Percentiles rank a stretch among this genome's conserved stretches.
phyloP scores from a whole-genome alignment of 2,113 vertebrate genomes.

The Lepisosteus oculatus region DNA sequence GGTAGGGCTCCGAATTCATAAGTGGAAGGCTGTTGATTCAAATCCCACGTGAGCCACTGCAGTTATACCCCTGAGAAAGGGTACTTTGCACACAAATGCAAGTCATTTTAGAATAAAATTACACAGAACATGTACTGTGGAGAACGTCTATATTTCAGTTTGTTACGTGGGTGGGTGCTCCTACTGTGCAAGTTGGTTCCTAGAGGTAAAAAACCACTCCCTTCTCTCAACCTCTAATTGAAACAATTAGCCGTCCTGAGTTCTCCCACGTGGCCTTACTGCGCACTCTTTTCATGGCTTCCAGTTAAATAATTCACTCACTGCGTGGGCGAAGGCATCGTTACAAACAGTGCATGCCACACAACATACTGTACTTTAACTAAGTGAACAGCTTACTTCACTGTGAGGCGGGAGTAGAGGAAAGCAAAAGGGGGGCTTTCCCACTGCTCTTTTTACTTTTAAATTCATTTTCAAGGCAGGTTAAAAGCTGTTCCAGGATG shows the following conservation, averaged over 20 bases:
- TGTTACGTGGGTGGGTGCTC: too few species aligned
- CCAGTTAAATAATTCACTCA: slow-evolving; percentile 10
- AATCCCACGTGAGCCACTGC: too few species aligned
- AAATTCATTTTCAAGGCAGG: slow-evolving; percentile 3
- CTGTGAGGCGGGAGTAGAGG: neutral
- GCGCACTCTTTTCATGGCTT: neutral
- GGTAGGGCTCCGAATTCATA: too few species aligned
- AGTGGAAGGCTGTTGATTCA: too few species aligned
- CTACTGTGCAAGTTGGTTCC: too few species aligned
- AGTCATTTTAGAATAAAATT: too few species aligned
- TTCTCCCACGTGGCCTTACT: neutral
- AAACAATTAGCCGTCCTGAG: neutral
- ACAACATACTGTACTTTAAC: neutral
- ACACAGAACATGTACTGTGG: too few species aligned
- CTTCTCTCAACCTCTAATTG: neutral
- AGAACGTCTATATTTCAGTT: too few species aligned
- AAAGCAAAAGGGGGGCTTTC: neutral
- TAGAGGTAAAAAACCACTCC: neutral
- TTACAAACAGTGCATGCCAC: neutral
- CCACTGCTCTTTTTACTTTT: slow-evolving; percentile 5
- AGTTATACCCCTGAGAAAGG: too few species aligned
- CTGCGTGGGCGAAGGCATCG: neutral
- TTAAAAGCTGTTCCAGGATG: neutral
- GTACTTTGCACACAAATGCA: too few species aligned
- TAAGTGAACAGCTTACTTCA: neutral